Conservation (phyloP, 2,113 vertebrate genomes). For the Perognathus longimembris region DNA sequence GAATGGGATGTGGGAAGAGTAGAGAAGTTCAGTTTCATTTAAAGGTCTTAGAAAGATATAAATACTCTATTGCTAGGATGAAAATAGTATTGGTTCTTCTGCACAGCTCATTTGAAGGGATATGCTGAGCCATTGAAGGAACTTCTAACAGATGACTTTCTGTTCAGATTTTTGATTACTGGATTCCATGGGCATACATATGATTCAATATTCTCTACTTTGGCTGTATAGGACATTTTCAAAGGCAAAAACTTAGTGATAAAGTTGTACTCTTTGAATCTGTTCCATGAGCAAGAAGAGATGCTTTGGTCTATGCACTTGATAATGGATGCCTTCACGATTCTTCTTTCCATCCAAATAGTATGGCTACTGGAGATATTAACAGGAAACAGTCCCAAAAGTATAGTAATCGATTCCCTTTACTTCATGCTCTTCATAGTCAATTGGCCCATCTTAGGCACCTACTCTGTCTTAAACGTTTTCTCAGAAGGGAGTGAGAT, state of each 20-base stretch:
- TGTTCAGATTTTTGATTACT: neutral
- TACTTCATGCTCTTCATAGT: constrained; percentile 40
- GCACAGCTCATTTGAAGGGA: neutral
- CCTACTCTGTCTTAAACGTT: neutral
- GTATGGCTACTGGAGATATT: neutral
- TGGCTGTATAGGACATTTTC: constrained; percentile 36
- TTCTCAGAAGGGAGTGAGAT: constrained; percentile 45
- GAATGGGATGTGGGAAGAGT: constrained; percentile 17
- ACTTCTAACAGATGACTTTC: constrained; percentile 4
- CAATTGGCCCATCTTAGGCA: constrained; percentile 1
- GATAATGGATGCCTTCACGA: neutral
- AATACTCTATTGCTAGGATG: constrained; percentile 12
- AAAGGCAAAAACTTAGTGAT: constrained; percentile 21
- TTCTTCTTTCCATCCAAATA: constrained; percentile 53
- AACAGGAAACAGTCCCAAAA: constrained; percentile 29
- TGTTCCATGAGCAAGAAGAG: neutral
- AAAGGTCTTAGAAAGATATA: constrained; percentile 58
- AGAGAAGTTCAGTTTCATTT: constrained; percentile 39
- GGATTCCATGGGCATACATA: neutral
- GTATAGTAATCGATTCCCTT: constrained; percentile 27
- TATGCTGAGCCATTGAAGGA: constrained; percentile 5
- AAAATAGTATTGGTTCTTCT: constrained; percentile 24
- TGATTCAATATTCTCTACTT: constrained; percentile 21
- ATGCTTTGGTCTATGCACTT: constrained; percentile 23
- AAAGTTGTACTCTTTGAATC: constrained; percentile 28